phyloP scores from a whole-genome alignment of 2,113 vertebrate species.

The Plecotus auritus region DNA sequence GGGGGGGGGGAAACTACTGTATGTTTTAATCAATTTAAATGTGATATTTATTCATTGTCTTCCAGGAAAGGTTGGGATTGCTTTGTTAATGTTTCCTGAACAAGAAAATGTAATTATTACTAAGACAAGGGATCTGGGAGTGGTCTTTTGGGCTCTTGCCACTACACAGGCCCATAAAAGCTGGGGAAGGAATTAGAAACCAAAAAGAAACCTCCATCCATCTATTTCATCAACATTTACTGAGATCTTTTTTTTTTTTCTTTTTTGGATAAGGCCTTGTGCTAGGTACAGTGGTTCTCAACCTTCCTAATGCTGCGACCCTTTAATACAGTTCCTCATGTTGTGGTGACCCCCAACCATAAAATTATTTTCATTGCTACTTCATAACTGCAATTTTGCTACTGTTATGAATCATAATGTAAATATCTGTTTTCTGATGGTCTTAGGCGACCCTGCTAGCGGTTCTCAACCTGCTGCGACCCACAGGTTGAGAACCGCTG shows the following conservation, averaged over 20 bases:
- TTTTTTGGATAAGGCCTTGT: not conserved
- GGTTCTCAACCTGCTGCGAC: too few relatives aligned
- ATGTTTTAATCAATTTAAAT: not conserved
- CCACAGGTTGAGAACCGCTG: too few relatives aligned
- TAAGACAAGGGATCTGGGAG: not conserved
- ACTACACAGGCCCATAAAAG: not conserved
- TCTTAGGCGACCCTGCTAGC: too few relatives aligned
- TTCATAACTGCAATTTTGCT: too few relatives aligned
- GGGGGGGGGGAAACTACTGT: not conserved
- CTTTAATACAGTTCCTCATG: too few relatives aligned
- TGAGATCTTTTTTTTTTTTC: not conserved
- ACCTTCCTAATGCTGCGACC: too few relatives aligned
- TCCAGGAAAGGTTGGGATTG: not conserved
- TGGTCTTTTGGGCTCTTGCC: not conserved
- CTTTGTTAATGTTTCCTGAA: not conserved
- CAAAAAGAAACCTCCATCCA: not conserved
- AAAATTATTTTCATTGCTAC: too few relatives aligned
- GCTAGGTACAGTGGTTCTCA: not conserved
- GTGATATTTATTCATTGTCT: not conserved
- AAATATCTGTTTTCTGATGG: too few relatives aligned
- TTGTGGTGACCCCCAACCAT: too few relatives aligned
- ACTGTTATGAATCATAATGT: too few relatives aligned
- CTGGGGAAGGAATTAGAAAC: not conserved
- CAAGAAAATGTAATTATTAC: not conserved
- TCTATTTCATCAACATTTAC: not conserved